Conservation (phyloP, 2,888 invertebrate species). For the Perithous albicinctus region DNA sequence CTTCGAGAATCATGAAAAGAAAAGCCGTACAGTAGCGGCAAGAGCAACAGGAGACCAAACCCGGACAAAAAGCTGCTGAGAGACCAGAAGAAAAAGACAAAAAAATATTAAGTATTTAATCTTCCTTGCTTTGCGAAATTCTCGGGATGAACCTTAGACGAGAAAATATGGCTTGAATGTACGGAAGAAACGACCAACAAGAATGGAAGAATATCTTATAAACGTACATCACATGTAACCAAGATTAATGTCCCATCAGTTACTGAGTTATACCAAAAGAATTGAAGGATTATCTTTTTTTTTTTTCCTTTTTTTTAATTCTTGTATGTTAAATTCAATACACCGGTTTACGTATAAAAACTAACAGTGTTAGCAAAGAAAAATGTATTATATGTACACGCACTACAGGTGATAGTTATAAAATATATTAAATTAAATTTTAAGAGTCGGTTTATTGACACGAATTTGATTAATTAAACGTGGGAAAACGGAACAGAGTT, state of each 20-base stretch:
- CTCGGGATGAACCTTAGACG: constrained; percentile 37
- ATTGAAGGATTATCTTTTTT: not conserved
- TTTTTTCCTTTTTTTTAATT: not conserved
- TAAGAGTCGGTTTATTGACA: too few relatives aligned
- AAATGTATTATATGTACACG: too few relatives aligned
- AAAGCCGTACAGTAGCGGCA: constrained; percentile 45
- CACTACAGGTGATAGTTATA: too few relatives aligned
- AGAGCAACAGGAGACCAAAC: constrained; percentile 43
- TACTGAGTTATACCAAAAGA: not conserved
- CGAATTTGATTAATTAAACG: too few relatives aligned
- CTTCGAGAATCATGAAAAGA: constrained; percentile 42
- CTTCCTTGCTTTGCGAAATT: constrained; percentile 47
- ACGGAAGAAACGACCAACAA: not conserved
- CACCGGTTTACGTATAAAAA: too few relatives aligned
- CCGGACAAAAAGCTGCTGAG: constrained; percentile 53
- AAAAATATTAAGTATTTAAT: constrained; percentile 59
- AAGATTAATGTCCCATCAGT: not conserved
- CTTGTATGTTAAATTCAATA: too few relatives aligned
- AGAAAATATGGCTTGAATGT: constrained; percentile 33
- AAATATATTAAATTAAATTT: too few relatives aligned
- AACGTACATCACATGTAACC: not conserved
- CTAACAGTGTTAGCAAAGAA: too few relatives aligned
- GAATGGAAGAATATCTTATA: not conserved
- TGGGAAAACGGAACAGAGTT: too few relatives aligned
- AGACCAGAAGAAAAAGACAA: constrained; percentile 2